phyloP scores from a whole-genome alignment of 2,797 vertebrate species.

The Microchirus variegatus region DNA sequence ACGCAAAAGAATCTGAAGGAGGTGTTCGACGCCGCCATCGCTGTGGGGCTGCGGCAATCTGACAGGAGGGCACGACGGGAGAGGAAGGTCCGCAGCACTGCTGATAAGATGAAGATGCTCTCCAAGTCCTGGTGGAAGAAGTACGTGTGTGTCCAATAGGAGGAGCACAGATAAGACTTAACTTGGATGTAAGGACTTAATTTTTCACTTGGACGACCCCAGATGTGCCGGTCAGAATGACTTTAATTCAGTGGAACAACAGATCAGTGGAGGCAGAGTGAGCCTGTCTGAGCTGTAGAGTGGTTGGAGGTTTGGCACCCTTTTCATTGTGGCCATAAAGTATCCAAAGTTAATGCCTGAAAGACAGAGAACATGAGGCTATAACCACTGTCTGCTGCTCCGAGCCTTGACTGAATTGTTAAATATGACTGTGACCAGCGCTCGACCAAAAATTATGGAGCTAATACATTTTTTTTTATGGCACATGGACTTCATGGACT shows the following conservation, averaged over 20 bases:
- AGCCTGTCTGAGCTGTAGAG: constrained; percentile 12
- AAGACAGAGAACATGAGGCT: constrained; percentile 33
- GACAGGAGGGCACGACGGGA: constrained; percentile 78
- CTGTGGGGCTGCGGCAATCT: constrained; percentile 79
- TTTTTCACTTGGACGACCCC: constrained; percentile 15
- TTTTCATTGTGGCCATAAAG: constrained; percentile 11
- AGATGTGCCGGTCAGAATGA: constrained; percentile 21
- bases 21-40: constrained; percentile 87
- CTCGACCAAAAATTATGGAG: constrained; percentile 55
- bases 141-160: constrained; percentile 84
- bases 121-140: constrained; percentile 91
- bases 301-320: no score
- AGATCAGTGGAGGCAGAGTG: constrained; percentile 14
- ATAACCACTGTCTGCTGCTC: constrained; percentile 35
- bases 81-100: constrained; percentile 82
- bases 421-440: constrained; percentile 51
- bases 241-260: constrained; percentile 36
- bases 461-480: constrained; percentile 31
- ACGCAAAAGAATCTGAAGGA: constrained; percentile 92
- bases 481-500: constrained; percentile 40
- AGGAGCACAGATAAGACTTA: constrained; percentile 20
- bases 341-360: constrained; percentile 21
- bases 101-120: constrained; percentile 88
- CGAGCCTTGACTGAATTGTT: constrained; percentile 41
- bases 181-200: constrained; percentile 33